Conservation (phyloP, 2,888 invertebrate genomes). For the Synanthedon myopaeformis region DNA sequence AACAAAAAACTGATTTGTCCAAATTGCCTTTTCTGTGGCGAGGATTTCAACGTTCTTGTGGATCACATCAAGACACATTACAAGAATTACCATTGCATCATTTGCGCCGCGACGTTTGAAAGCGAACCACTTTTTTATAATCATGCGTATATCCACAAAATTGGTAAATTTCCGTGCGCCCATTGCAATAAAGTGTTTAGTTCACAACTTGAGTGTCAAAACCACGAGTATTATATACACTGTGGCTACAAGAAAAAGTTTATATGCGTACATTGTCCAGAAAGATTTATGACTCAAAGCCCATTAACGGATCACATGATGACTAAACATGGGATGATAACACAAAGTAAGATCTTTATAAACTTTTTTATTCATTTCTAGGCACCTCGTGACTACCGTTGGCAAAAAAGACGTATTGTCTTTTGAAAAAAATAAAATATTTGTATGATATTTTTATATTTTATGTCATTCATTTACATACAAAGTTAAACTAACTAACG, state of each 20-base stretch:
- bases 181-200: constrained; percentile 13
- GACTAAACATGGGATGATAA: constrained; percentile 10
- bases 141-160: constrained; percentile 12
- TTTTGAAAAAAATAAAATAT: too few relatives aligned
- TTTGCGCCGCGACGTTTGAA: constrained; percentile 14
- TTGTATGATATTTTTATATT: too few relatives aligned
- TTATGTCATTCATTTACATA: too few relatives aligned
- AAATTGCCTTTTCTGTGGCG: constrained; percentile 17
- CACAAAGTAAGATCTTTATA: too few relatives aligned
- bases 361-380: too few relatives aligned
- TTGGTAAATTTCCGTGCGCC: constrained; percentile 16
- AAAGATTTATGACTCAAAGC: constrained; percentile 13
- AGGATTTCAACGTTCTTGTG: constrained; percentile 14
- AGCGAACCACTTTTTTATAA: constrained; percentile 3
- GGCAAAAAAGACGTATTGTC: too few relatives aligned
- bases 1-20: constrained; percentile 19
- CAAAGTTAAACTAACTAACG: too few relatives aligned
- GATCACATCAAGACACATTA: constrained; percentile 3
- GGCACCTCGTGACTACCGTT: too few relatives aligned
- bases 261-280: constrained; percentile 17
- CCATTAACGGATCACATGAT: constrained; percentile 13
- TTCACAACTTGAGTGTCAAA: constrained; percentile 8
- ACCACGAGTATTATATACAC: constrained; percentile 14
- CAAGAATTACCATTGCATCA: constrained; percentile 2
- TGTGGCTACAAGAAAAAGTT: background rate